Percentiles rank a stretch among this genome's conserved stretches.
Evolutionary conservation across 2,888 invertebrate genomes (phyloP).

Genomic region (Drosophila diplacantha): DNA sequence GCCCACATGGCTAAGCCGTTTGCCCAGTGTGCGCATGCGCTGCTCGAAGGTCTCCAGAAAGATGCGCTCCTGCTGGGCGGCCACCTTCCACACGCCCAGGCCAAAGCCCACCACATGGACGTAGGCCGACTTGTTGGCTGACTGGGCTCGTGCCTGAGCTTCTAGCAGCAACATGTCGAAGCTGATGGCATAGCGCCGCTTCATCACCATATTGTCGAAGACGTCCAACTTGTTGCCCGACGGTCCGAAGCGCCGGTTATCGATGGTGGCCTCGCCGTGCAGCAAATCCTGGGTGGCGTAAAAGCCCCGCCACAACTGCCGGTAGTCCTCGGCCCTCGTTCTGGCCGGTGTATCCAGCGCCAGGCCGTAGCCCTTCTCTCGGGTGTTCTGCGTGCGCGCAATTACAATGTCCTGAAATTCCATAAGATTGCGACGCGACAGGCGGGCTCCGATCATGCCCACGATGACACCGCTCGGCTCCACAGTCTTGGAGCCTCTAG

Average conservation of each 20-base stretch:
- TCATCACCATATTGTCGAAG: slow-evolving; percentile 76
- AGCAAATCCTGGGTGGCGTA: slow-evolving; percentile 66
- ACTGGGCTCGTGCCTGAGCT: slow-evolving; percentile 80
- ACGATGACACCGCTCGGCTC: slow-evolving; percentile 79
- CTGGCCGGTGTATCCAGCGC: slow-evolving; percentile 7
- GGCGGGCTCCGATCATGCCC: slow-evolving; percentile 78
- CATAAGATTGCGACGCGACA: slow-evolving; percentile 78
- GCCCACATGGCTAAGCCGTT: slow-evolving; percentile 79
- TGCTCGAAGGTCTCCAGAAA: slow-evolving; percentile 83
- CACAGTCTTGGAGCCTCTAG: slow-evolving; percentile 74
- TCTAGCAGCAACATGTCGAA: slow-evolving; percentile 83
- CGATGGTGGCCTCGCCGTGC: slow-evolving; percentile 52
- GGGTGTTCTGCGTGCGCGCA: slow-evolving; percentile 79
- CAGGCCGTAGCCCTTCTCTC: slow-evolving; percentile 78
- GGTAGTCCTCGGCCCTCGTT: slow-evolving; percentile 59
- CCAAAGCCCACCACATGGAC: slow-evolving; percentile 84
- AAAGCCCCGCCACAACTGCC: slow-evolving; percentile 66
- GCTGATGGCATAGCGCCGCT: slow-evolving; percentile 79
- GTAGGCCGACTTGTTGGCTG: slow-evolving; percentile 79
- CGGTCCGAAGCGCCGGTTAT: slow-evolving; percentile 67
- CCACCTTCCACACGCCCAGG: slow-evolving; percentile 83
- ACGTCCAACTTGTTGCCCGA: slow-evolving; percentile 65
- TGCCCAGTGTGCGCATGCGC: slow-evolving; percentile 79
- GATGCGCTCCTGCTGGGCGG: slow-evolving; percentile 81
- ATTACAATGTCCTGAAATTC: slow-evolving; percentile 80